These are phyloP conservation scores for Upupa epops DNA, from an alignment of 2,113 vertebrate species.

Conservation along the genomic window DNA sequence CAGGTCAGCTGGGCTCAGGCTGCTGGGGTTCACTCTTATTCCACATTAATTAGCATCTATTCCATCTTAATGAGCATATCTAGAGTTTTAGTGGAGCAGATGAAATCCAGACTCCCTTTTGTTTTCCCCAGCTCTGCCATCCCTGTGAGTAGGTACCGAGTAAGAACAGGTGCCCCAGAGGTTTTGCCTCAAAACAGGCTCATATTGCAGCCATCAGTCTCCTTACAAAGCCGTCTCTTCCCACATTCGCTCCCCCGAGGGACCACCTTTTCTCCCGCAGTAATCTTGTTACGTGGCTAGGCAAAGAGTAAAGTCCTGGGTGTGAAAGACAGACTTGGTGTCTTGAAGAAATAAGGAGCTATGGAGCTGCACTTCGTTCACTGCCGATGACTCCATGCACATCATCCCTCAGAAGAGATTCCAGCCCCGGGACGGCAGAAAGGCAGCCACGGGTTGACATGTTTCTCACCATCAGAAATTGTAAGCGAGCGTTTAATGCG, in stretches of 20 bases:
- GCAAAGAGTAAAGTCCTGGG: background rate
- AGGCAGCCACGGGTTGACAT: background rate
- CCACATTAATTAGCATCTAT: background rate
- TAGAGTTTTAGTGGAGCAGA: background rate
- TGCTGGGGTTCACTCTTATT: background rate
- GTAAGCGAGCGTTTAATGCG: background rate
- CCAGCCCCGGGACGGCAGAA: background rate
- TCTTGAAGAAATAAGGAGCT: background rate
- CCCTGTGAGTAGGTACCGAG: background rate
- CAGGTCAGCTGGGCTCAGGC: background rate
- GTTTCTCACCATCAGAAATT: background rate
- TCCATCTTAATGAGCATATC: background rate
- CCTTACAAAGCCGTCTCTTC: background rate
- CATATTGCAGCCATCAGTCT: background rate
- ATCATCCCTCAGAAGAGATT: background rate
- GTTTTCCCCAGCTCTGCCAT: background rate
- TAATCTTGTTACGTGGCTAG: background rate
- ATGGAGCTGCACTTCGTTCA: background rate
- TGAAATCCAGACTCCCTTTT: background rate
- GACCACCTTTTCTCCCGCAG: background rate
- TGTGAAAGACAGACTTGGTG: background rate
- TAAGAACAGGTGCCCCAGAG: background rate
- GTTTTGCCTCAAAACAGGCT: constrained; percentile 19
- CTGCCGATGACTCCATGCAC: background rate
- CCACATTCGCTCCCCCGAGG: background rate